These are phyloP conservation scores for Phasia obesa DNA, from an alignment of 2,888 invertebrate species.

Conservation along the genomic window DNA sequence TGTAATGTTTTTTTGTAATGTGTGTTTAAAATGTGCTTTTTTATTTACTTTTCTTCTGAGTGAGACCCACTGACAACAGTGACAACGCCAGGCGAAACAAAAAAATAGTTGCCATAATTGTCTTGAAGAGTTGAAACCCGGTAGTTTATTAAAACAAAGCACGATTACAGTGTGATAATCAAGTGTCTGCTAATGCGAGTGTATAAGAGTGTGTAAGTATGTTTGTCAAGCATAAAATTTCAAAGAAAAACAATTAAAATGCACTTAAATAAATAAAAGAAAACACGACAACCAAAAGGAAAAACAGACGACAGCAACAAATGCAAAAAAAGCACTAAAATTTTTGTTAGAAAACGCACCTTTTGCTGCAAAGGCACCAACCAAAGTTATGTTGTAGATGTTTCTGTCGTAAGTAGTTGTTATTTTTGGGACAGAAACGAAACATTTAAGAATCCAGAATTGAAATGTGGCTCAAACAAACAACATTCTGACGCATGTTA, in stretches of 20 bases:
- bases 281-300: conserved; percentile 52
- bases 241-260: conserved; percentile 70
- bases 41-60: neutral
- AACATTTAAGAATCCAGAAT: conserved; percentile 50
- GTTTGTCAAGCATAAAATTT: conserved; percentile 64
- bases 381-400: conserved; percentile 16
- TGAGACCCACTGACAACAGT: conserved; percentile 50
- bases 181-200: conserved; percentile 51
- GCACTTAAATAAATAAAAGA: conserved; percentile 66
- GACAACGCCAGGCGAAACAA: conserved; percentile 13
- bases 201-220: conserved; percentile 17
- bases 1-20: conserved; percentile 56
- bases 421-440: conserved; percentile 38
- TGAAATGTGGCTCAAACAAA: conserved; percentile 30
- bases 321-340: conserved; percentile 36
- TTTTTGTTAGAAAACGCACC: conserved; percentile 64
- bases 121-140: conserved; percentile 58
- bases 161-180: conserved; percentile 66
- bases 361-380: conserved; percentile 46
- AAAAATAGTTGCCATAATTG: conserved; percentile 61
- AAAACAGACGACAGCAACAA: conserved; percentile 45
- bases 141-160: conserved; percentile 69
- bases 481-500: conserved; percentile 53
- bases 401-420: conserved; percentile 1
- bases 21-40: conserved; percentile 17